Evolutionary conservation across 2,797 vertebrate species (phyloP), one percentile per base, ranked within the genome.

Genomic region (Centroberyx gerrardi): DNA sequence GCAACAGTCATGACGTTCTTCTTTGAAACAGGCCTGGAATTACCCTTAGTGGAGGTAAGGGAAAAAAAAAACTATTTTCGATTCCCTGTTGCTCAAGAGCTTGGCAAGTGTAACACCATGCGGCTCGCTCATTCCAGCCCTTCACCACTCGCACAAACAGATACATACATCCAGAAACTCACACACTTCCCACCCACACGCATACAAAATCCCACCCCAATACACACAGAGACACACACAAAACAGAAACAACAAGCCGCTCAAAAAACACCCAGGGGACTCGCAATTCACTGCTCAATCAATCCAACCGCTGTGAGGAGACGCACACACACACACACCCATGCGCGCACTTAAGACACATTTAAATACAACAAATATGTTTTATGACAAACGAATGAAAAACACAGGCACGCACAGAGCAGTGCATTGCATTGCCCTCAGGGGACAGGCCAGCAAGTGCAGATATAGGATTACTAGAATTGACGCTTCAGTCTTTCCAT

Each of bases 401-500:
- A 78, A 79, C 80, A 76, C 29, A 64, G 46, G 36, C 38, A 64
- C 46, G 62, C 64, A 51, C 62, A 51, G 58, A 80, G 72, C 60
- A 36, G 76, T 28, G 10, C 81, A 59, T 27, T 58, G 74, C 85
- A 88, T 82, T 69, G 85, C 90, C 93, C 91, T 86, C 86, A 7
- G 81, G 93, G 92, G 93, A 94, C 85, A 77, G 85, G 76, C 83
- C 83, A 87, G 81, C 89, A 78, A 91, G 91, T 81, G 88, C 85
- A 82, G 86, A 91, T 94, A 94, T 95, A 91, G 92, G 91, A 93
- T 95, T 94, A 95, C 93, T 78, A 91, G 88, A 93, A 92, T 89
- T 90, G 92, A 84, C 70, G 81, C 81, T 92, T 90, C 87, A 90
- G 90, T 91, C 91, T 93, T 93, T 86, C 91, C 87, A 94, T 93